Conservation (phyloP, 2,113 vertebrate genomes). For the Ictidomys tridecemlineatus region DNA sequence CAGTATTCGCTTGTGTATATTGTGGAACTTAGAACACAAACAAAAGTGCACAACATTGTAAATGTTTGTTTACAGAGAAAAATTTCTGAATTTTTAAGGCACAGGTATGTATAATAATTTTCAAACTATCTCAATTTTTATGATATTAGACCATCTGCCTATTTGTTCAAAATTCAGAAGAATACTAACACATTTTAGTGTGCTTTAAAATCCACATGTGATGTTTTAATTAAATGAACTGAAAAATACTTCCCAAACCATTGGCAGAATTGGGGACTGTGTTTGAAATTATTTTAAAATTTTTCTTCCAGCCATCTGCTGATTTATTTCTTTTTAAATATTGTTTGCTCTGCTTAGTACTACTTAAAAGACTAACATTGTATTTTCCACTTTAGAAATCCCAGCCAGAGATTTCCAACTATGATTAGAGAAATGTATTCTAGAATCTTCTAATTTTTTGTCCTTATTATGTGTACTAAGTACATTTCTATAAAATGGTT, state of each 20-base stretch:
- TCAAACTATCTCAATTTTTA: background rate
- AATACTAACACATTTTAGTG: slow-evolving; percentile 33
- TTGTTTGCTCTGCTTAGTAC: background rate
- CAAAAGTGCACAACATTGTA: background rate
- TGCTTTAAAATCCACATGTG: slow-evolving; percentile 48
- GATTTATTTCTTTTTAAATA: background rate
- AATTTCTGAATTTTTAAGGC: background rate
- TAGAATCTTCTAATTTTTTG: background rate
- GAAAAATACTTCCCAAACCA: slow-evolving; percentile 37
- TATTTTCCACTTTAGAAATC: background rate
- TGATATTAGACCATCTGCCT: slow-evolving; percentile 33
- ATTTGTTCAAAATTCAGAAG: slow-evolving; percentile 29
- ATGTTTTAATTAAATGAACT: slow-evolving; percentile 50
- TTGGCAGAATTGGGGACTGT: background rate
- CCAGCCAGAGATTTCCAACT: background rate
- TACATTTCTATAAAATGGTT: background rate
- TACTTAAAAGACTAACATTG: background rate
- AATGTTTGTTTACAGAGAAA: background rate
- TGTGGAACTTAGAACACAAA: background rate
- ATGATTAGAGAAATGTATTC: background rate
- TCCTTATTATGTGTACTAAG: background rate
- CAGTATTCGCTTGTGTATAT: background rate
- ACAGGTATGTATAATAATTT: background rate
- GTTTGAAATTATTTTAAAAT: slow-evolving; percentile 61
- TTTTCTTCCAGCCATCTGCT: slow-evolving; percentile 29